Conservation (phyloP, 2,888 invertebrate genomes). For the Drosophila barbarae region DNA sequence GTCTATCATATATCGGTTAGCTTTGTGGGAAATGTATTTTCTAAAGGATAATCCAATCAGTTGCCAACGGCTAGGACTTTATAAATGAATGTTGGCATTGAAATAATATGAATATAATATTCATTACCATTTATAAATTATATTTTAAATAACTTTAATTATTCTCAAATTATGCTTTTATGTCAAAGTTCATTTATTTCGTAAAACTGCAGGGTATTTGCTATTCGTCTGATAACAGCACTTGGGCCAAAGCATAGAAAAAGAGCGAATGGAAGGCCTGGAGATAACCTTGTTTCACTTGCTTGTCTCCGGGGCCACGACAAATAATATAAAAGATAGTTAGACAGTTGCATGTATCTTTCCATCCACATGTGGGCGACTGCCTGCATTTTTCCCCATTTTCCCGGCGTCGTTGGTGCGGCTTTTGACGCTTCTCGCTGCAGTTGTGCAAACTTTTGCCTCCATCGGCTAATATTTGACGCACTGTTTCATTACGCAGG, state of each 20-base stretch:
- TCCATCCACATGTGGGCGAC: slow-evolving; percentile 9
- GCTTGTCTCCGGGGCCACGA: slow-evolving; percentile 19
- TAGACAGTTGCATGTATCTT: slow-evolving; percentile 7
- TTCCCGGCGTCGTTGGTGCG: slow-evolving; percentile 20
- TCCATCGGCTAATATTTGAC: slow-evolving; percentile 33
- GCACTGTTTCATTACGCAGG: slow-evolving; percentile 37
- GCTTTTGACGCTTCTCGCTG: slow-evolving; percentile 19
- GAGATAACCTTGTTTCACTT: slow-evolving; percentile 7
- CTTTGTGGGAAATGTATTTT: background rate
- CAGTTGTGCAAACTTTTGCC: slow-evolving; percentile 30
- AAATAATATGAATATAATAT: background rate
- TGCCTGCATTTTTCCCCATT: slow-evolving; percentile 16
- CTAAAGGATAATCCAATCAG: background rate
- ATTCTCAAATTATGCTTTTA: background rate
- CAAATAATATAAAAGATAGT: slow-evolving; percentile 25
- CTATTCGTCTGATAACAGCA: slow-evolving; percentile 1
- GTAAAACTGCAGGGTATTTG: slow-evolving; percentile 14
- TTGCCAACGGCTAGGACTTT: background rate
- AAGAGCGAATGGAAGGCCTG: slow-evolving; percentile 11
- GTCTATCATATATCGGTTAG: background rate
- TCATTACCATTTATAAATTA: background rate
- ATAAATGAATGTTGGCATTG: background rate
- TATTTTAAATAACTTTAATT: background rate
- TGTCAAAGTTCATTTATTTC: background rate
- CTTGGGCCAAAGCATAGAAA: slow-evolving; percentile 23